Evolutionary conservation across 2,797 vertebrate species (phyloP), one percentile per base, ranked within the genome.

Genomic region (Cynopterus sphinx): DNA sequence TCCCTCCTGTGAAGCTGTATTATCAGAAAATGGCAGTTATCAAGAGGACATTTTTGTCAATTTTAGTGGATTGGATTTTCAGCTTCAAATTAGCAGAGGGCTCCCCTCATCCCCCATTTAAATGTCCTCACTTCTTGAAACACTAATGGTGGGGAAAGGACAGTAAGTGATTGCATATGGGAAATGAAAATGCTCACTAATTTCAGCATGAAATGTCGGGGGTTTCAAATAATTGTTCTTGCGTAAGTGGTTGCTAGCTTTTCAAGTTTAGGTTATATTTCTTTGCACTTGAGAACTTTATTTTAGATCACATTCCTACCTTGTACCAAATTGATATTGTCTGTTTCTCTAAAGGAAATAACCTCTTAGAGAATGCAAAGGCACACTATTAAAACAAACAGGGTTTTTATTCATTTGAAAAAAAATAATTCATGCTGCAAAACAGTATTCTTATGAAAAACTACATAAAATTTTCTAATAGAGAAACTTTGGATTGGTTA

Each of bases 101-200:
- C 9, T 74, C 63, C 83, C 73, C 57, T 79, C 87, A 93, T 65
- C 79, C 73, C 59, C 77, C 85, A 93, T 96, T 95, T 95, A 96
- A 97, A 97, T 92, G 88, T 82, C 89, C 91, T 91, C 94, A 78
- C 78, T 95, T 95, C 95, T 97, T 97, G 94, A 96, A 96, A 89
- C 74, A 93, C 70, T 95, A 97, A 97, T 96, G 95, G 91, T 24
- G 0, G 67, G 55, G 33, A 90, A 91, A 95, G 95, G 93, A 96
- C 90, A 96, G 96, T 97, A 97, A 98, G 94, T 97, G 96, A 97
- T 97, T 97, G 92, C 86, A 78, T 84, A 91, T 95, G 97, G 95
- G 96, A 97, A 97, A 95, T 93, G 90, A 96, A 97, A 97, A 97
- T 84, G 96, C 90, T 93, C 77, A n/a, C 92, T 97, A 89, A 96